Evolutionary conservation across 2,888 invertebrate species (phyloP).

Genomic region (Cerceris ruficornis): DNA sequence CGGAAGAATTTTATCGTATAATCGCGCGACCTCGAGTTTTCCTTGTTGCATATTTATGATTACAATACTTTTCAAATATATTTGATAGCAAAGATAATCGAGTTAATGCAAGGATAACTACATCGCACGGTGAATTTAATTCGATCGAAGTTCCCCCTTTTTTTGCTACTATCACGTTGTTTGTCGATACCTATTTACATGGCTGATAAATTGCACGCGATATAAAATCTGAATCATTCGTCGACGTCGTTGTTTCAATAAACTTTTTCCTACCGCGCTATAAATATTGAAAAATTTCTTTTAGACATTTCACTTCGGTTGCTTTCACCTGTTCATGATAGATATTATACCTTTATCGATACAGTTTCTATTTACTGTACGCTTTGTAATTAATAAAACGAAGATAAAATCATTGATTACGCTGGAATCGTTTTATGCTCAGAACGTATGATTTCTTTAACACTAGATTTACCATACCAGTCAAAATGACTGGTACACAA

Average conservation of each 20-base stretch:
- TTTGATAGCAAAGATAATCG: neutral
- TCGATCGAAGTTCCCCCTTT: slow-evolving; percentile 2
- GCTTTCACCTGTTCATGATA: neutral
- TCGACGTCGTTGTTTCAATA: neutral
- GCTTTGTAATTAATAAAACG: too few relatives aligned
- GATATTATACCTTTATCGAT: too few relatives aligned
- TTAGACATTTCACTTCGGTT: neutral
- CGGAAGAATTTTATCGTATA: too few relatives aligned
- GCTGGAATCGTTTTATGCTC: too few relatives aligned
- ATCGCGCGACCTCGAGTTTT: neutral
- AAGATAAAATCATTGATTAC: too few relatives aligned
- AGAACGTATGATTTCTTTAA: too few relatives aligned
- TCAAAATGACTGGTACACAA: too few relatives aligned
- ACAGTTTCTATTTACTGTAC: too few relatives aligned
- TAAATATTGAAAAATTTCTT: too few relatives aligned
- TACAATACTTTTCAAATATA: neutral
- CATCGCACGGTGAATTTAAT: neutral
- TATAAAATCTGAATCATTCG: neutral
- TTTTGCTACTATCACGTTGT: neutral
- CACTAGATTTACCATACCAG: too few relatives aligned
- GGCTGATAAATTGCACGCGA: neutral
- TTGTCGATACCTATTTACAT: slow-evolving; percentile 4
- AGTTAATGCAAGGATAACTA: slow-evolving; percentile 1
- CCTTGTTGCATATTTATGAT: neutral
- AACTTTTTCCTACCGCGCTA: too few relatives aligned